These are phyloP conservation scores for Microplitis manilae DNA, from an alignment of 2,888 invertebrate genomes.

Conservation along the genomic window DNA sequence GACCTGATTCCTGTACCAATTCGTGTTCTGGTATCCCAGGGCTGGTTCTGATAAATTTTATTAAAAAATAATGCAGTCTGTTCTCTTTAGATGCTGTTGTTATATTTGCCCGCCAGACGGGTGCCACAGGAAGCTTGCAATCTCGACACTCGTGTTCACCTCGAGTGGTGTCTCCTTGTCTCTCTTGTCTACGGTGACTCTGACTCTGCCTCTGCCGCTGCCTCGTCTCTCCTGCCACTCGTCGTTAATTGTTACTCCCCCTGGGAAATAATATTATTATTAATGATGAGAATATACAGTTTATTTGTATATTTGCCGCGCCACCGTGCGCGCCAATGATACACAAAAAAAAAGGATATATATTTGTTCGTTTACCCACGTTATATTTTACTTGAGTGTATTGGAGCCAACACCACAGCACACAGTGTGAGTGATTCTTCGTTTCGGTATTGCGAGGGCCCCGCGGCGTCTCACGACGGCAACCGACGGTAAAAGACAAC, in stretches of 20 bases:
- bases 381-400: conserved; percentile 49
- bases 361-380: conserved; percentile 46
- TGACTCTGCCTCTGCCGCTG: not conserved
- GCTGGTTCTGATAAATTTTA: not conserved
- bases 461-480: conserved; percentile 49
- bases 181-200: not conserved
- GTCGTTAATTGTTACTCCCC: conserved; percentile 12
- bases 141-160: conserved; percentile 37
- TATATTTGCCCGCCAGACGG: conserved; percentile 10
- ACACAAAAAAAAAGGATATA: conserved; percentile 52
- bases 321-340: conserved; percentile 54
- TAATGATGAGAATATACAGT: conserved; percentile 33
- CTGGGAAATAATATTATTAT: conserved; percentile 18
- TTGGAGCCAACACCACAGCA: conserved; percentile 54
- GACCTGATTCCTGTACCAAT: not conserved
- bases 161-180: conserved; percentile 25
- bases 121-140: conserved; percentile 1
- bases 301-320: conserved; percentile 58
- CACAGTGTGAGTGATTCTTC: conserved; percentile 56
- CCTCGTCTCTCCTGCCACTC: not conserved
- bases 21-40: conserved; percentile 2
- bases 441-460: conserved; percentile 52
- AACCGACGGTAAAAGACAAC: conserved; percentile 56
- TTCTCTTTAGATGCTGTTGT: not conserved
- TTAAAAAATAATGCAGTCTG: not conserved